These are phyloP conservation scores for Galerucella nymphaeae DNA, from an alignment of 2,888 invertebrate genomes.

Conservation along the genomic window DNA sequence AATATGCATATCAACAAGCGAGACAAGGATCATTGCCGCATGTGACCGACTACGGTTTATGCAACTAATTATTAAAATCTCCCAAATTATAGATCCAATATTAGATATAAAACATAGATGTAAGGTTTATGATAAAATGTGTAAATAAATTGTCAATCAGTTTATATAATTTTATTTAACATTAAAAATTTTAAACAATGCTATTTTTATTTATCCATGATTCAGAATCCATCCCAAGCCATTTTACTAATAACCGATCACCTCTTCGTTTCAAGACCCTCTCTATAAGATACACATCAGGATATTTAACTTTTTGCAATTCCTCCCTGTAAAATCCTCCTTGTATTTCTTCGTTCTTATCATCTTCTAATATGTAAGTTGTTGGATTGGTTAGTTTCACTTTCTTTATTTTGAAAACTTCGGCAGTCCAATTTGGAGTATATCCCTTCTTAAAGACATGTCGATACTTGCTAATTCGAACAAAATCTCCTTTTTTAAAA, in stretches of 20 bases:
- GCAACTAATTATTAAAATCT: too few relatives aligned
- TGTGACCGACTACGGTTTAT: too few relatives aligned
- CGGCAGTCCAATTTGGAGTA: conserved; percentile 56
- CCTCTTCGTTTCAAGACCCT: conserved; percentile 36
- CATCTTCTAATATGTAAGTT: conserved; percentile 55
- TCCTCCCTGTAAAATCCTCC: conserved; percentile 42
- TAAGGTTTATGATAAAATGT: too few relatives aligned
- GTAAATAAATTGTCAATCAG: too few relatives aligned
- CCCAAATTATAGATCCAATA: too few relatives aligned
- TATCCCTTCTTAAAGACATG: conserved; percentile 58
- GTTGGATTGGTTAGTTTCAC: conserved; percentile 53
- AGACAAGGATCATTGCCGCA: too few relatives aligned
- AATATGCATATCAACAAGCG: not conserved
- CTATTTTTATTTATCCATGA: conserved; percentile 35
- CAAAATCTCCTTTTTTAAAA: conserved; percentile 45
- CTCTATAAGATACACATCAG: too few relatives aligned
- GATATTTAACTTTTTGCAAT: too few relatives aligned
- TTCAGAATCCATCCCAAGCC: too few relatives aligned
- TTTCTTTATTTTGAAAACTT: conserved; percentile 56
- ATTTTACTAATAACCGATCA: too few relatives aligned
- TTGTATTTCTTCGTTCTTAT: conserved; percentile 42
- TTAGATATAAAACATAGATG: too few relatives aligned
- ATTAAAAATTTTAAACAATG: conserved; percentile 47
- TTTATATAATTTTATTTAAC: too few relatives aligned
- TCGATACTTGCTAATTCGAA: conserved; percentile 55